Base-by-base conservation (phyloP, 1,140 invertebrate genomes). In the Chironomus striatipennis region DNA sequence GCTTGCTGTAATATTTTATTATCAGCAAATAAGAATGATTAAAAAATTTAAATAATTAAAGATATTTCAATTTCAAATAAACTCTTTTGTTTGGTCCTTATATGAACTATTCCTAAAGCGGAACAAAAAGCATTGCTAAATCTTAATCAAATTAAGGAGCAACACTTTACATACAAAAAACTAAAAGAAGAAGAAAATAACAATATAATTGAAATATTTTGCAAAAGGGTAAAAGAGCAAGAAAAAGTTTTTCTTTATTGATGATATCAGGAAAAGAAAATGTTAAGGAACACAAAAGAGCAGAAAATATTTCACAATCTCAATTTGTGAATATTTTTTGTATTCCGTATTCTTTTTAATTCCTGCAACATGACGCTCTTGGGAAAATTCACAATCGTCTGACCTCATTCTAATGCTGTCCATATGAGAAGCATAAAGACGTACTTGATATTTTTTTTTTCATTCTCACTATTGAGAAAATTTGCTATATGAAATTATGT, bases 171-270 rank as follows among this genome's bases (percentile, higher is more conserved):
- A 34, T 34, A 5, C 5, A 34, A 34, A 34, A 12, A 57, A 10
- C 8, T n/a, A 57, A 57, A 57, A 57, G 12, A 7, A 57, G 47
- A 15, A 57, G 12, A 12, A 10, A 47, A 47, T 15, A 15, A 57
- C 12, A 57, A 57, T n/a, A n/a, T 57, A 57, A 57, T 57, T 57
- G 47, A 57, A 57, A 57, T 57, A 57, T 57, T 57, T 57, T 57
- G 2, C 47, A 57, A n/a, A 57, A 12, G n/a, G n/a, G 47, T 15
- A 15, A 57, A 57, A 57, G 24, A 34, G 24, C 1, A 34, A 34
- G 24, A 34, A 34, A 5, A 34, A 34, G 5, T 5, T 34, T 34
- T n/a, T 57, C 47, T 12, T 57, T 57, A 57, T 57, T 57, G 47
- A 57, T 57, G 12, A 57, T 57, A 15, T 47, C 47, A 57, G 47